These are phyloP conservation scores for Sesamia inferens DNA, from an alignment of 2,888 invertebrate species.

Conservation along the genomic window DNA sequence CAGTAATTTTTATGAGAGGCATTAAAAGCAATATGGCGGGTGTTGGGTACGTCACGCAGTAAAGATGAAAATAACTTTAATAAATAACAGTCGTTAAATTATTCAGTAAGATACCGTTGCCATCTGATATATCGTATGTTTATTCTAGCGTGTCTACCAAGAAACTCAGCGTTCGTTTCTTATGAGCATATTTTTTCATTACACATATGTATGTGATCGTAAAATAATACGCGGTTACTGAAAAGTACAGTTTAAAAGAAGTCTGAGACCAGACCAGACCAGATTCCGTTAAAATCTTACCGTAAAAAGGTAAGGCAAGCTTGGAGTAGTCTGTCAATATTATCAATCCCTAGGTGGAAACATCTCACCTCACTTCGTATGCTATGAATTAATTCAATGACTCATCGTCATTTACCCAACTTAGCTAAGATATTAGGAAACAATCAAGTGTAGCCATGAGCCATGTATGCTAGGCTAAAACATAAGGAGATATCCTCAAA, in stretches of 20 bases:
- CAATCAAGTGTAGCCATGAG: neutral
- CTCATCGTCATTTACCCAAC: neutral
- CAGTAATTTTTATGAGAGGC: neutral
- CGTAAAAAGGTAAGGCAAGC: too few relatives aligned
- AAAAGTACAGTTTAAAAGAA: neutral
- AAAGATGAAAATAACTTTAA: slow-evolving; percentile 30
- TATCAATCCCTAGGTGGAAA: too few relatives aligned
- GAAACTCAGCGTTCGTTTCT: slow-evolving; percentile 40
- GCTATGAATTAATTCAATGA: neutral
- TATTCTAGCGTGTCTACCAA: slow-evolving; percentile 27
- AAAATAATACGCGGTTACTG: neutral
- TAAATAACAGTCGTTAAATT: slow-evolving; percentile 37
- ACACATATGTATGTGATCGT: neutral
- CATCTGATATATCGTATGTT: slow-evolving; percentile 28
- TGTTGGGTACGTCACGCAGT: neutral
- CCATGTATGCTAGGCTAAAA: too few relatives aligned
- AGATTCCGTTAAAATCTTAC: neutral
- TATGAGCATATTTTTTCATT: slow-evolving; percentile 23
- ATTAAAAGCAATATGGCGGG: slow-evolving; percentile 10
- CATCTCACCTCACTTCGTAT: too few relatives aligned
- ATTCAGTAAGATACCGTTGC: slow-evolving; percentile 38
- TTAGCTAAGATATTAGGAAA: too few relatives aligned
- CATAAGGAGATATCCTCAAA: neutral
- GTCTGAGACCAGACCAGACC: neutral
- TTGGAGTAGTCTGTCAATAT: neutral